These are phyloP conservation scores for Gopherus evgoodei DNA, from an alignment of 2,113 vertebrate genomes.

Conservation along the genomic window DNA sequence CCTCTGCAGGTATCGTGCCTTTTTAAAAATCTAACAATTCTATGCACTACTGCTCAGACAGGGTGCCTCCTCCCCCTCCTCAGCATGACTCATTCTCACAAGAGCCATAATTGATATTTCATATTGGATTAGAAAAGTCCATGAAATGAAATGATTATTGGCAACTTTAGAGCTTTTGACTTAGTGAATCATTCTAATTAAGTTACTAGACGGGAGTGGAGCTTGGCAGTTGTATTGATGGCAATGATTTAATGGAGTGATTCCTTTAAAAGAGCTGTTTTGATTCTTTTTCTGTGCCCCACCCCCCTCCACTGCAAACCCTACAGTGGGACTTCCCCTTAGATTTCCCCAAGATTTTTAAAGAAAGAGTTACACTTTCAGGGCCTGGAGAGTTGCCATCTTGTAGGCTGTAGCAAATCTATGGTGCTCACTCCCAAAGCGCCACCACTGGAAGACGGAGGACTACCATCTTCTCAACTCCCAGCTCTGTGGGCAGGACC, in stretches of 20 bases:
- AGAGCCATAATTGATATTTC: constrained; percentile 40
- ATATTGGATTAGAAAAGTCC: constrained; percentile 20
- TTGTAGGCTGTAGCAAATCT: not conserved
- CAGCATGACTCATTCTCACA: not conserved
- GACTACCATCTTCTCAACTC: not conserved
- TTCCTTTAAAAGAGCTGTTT: not conserved
- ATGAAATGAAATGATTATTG: constrained; percentile 38
- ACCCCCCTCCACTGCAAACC: not conserved
- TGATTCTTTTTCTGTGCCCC: not conserved
- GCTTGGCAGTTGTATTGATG: constrained; percentile 17
- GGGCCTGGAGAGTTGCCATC: not conserved
- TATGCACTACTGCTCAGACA: not conserved
- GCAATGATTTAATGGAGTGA: constrained; percentile 30
- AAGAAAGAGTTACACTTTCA: not conserved
- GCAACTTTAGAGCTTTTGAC: constrained; percentile 26
- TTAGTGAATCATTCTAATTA: constrained; percentile 48
- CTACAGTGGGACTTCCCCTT: not conserved
- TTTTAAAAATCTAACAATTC: not conserved
- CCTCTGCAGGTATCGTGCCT: fast-evolving
- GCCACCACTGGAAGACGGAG: not conserved
- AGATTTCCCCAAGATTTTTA: not conserved
- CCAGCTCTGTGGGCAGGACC: not conserved
- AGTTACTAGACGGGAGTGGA: constrained; percentile 25
- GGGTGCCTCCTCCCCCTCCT: not conserved
- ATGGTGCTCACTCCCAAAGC: not conserved